phyloP scores from a whole-genome alignment of 2,888 invertebrate genomes.

The Fragum fragum region DNA sequence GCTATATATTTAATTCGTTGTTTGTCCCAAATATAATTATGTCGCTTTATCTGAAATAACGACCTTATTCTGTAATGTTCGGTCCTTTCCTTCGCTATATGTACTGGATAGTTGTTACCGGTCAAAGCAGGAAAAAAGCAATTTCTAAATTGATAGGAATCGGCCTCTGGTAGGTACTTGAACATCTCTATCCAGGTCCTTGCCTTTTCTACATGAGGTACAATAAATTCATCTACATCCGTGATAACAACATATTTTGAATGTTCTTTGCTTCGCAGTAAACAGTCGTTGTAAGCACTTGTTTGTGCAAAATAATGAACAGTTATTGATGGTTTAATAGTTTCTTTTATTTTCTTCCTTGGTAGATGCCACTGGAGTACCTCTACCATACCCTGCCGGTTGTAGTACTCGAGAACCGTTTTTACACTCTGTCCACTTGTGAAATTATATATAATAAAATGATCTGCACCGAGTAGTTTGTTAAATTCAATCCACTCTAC shows the following conservation, averaged over 20 bases:
- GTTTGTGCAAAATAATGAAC: neutral
- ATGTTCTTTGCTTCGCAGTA: neutral
- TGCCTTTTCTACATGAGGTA: neutral
- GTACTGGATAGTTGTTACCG: too few species aligned
- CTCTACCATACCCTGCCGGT: too few species aligned
- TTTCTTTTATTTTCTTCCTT: too few species aligned
- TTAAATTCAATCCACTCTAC: too few species aligned
- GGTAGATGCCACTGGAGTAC: too few species aligned
- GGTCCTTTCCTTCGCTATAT: neutral
- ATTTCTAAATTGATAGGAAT: slow-evolving; percentile 1
- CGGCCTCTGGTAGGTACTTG: neutral
- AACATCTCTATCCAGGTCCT: slow-evolving; percentile 8
- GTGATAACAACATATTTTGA: neutral
- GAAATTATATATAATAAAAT: too few species aligned
- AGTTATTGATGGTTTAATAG: too few species aligned
- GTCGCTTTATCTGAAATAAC: neutral
- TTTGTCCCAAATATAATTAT: neutral
- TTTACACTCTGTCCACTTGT: too few species aligned
- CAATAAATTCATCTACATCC: slow-evolving; percentile 22
- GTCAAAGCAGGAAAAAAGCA: neutral
- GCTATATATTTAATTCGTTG: neutral
- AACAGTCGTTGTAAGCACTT: slow-evolving; percentile 8
- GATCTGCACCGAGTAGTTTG: too few species aligned
- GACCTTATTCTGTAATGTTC: neutral
- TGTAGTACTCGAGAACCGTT: too few species aligned